Conservation (phyloP, 1,140 invertebrate genomes). For the Cyclina sinensis region DNA sequence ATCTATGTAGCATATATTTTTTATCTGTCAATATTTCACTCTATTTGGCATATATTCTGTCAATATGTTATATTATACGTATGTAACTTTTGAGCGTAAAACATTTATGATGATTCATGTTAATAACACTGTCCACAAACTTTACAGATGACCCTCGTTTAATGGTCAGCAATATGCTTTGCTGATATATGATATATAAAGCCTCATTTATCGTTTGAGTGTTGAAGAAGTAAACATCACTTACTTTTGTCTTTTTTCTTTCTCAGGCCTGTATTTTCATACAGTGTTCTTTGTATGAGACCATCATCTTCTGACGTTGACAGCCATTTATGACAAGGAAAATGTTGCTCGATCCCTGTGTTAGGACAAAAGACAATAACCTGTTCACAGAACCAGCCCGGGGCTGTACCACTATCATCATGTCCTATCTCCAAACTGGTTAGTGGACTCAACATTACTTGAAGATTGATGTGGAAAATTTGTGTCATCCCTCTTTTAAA, state of each 20-base stretch:
- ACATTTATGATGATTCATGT: no score
- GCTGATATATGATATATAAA: no score
- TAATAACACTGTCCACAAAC: no score
- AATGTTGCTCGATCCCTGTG: slow-evolving; percentile 85
- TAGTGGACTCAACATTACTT: slow-evolving; percentile 84
- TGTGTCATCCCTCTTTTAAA: slow-evolving; percentile 84
- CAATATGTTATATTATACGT: no score
- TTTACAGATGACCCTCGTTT: no score
- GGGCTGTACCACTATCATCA: slow-evolving; percentile 83
- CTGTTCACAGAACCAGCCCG: slow-evolving; percentile 85
- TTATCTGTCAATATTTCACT: no score
- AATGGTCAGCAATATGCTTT: no score
- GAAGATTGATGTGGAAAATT: slow-evolving; percentile 84
- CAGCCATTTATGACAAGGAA: slow-evolving; percentile 85
- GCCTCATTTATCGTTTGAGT: no score
- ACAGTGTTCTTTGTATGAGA: slow-evolving; percentile 83
- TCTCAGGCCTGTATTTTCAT: slow-evolving; percentile 81
- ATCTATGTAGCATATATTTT: no score
- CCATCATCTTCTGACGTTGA: slow-evolving; percentile 85
- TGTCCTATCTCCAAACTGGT: slow-evolving; percentile 85
- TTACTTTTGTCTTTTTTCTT: slow-evolving; percentile 84
- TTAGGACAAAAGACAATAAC: slow-evolving; percentile 84
- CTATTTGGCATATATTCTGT: no score
- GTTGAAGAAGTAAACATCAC: no score
- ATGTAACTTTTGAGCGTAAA: no score